A percentile compares a stretch with the other conserved stretches of the same genome.
phyloP scores from a whole-genome alignment of 2,888 invertebrate genomes.

The Conistra vaccinii region DNA sequence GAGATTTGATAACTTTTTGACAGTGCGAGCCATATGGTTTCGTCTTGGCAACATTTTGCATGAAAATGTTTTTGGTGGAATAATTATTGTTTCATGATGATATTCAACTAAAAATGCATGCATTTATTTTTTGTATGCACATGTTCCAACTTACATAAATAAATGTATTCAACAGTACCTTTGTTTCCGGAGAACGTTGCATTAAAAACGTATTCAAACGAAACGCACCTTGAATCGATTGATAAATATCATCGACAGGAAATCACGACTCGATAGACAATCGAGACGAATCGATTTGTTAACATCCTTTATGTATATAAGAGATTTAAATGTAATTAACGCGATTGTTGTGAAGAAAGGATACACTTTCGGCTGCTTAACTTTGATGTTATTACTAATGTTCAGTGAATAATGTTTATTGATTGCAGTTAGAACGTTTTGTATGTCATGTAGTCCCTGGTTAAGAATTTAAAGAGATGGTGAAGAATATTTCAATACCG shows the following conservation, averaged over 20 bases:
- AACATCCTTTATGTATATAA: conserved; percentile 75
- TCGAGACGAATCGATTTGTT: conserved; percentile 77
- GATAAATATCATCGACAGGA: conserved; percentile 74
- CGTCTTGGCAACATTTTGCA: too few species aligned
- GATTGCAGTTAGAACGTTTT: conserved; percentile 9
- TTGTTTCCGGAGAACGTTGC: conserved; percentile 67
- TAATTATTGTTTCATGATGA: not conserved
- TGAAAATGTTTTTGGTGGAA: too few species aligned
- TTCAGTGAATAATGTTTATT: conserved; percentile 34
- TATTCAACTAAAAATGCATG: not conserved
- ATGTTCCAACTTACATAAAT: conserved; percentile 11
- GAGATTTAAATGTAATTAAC: conserved; percentile 72
- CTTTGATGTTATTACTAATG: conserved; percentile 53
- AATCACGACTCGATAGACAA: conserved; percentile 79
- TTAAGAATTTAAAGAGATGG: not conserved
- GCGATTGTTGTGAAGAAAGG: conserved; percentile 69
- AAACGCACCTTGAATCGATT: conserved; percentile 70
- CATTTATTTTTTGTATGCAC: not conserved
- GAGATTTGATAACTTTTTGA: too few species aligned
- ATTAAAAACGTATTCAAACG: conserved; percentile 68
- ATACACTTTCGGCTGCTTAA: conserved; percentile 60
- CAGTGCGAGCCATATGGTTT: too few species aligned
- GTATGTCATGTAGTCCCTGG: conserved; percentile 12
- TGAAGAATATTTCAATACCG: not conserved
- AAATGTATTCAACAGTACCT: conserved; percentile 27